phyloP scores from a whole-genome alignment of 2,113 vertebrate species.

The Leptocoma aspasia region DNA sequence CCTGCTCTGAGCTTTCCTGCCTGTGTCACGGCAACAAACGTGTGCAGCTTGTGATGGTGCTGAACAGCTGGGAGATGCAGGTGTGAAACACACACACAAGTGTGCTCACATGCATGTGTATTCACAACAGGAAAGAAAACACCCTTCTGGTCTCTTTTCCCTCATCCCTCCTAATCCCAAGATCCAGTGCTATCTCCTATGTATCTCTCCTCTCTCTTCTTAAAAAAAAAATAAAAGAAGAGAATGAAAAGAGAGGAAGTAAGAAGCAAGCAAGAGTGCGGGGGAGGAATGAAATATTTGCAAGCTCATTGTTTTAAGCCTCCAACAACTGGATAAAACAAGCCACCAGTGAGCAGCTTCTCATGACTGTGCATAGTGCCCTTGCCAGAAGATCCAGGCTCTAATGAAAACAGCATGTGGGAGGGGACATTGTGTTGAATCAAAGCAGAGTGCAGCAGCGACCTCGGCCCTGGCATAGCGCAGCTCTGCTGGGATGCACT shows the following conservation, averaged over 20 bases:
- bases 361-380: slow-evolving; percentile 28
- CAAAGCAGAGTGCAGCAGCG: not conserved
- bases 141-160: not conserved
- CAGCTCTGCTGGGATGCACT: not conserved
- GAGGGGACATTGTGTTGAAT: not conserved
- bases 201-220: too few relatives aligned
- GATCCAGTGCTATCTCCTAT: not conserved
- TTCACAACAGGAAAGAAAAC: not conserved
- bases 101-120: not conserved
- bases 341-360: slow-evolving; percentile 13
- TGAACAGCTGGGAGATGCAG: not conserved
- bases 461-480: not conserved
- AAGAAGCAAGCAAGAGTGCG: not conserved
- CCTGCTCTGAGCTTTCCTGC: not conserved
- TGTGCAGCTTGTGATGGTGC: not conserved
- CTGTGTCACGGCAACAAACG: not conserved
- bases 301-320: slow-evolving; percentile 47
- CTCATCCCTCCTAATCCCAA: not conserved
- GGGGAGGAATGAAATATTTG: slow-evolving; percentile 18
- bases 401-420: slow-evolving; percentile 31
- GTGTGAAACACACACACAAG: not conserved
- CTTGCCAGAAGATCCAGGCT: slow-evolving; percentile 28
- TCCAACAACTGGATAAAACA: slow-evolving; percentile 37
- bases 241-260: not conserved
- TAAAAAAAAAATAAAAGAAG: too few relatives aligned